Evolutionary conservation across 2,888 invertebrate genomes (phyloP).

Genomic region (Campoletis raptor): DNA sequence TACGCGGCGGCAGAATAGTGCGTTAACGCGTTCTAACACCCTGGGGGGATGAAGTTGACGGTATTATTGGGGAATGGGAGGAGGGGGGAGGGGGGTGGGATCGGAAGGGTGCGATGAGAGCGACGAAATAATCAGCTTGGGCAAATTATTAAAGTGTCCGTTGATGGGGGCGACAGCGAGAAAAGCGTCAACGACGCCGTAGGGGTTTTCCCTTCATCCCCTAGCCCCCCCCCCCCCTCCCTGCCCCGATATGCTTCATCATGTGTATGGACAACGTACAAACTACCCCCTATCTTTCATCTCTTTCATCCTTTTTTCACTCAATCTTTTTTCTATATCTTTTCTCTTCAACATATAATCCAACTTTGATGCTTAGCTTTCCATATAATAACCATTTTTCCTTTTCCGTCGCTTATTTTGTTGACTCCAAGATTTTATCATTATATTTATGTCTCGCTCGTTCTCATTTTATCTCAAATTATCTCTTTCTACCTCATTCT

Average conservation of each 20-base stretch:
- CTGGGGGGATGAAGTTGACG: neutral
- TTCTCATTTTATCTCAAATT: too few relatives aligned
- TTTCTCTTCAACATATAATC: neutral
- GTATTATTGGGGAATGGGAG: conserved; percentile 8
- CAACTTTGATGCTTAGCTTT: too few relatives aligned
- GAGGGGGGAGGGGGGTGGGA: neutral
- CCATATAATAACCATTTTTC: too few relatives aligned
- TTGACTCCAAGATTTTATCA: too few relatives aligned
- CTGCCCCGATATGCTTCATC: neutral
- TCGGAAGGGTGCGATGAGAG: conserved; percentile 24
- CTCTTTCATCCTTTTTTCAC: neutral
- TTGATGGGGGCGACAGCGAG: conserved; percentile 53
- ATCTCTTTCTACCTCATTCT: too few relatives aligned
- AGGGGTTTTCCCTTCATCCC: conserved; percentile 12
- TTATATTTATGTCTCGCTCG: too few relatives aligned
- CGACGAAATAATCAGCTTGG: conserved; percentile 61
- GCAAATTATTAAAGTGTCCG: conserved; percentile 66
- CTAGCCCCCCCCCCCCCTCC: neutral
- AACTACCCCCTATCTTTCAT: conserved; percentile 2
- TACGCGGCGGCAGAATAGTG: neutral
- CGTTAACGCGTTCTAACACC: neutral
- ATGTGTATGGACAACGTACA: neutral
- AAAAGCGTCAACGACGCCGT: conserved; percentile 18
- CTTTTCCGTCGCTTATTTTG: too few relatives aligned
- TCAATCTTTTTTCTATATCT: neutral